phyloP scores from a whole-genome alignment of 2,113 vertebrate genomes.

The Spilogale gracilis region DNA sequence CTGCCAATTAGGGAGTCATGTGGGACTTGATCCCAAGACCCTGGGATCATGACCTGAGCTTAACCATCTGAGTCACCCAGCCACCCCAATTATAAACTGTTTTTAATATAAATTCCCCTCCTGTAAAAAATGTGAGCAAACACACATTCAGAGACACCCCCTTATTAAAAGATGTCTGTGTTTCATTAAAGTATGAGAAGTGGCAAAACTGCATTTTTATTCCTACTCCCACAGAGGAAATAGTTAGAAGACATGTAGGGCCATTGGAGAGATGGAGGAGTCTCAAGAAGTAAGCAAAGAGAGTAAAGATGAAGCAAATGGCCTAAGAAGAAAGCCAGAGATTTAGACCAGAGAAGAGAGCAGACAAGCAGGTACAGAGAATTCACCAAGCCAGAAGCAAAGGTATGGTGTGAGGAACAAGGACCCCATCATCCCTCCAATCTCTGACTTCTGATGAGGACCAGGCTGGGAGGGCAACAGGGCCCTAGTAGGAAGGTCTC shows the following conservation, averaged over 20 bases:
- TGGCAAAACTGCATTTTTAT: background rate
- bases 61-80: background rate
- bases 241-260: background rate
- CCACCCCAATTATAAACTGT: background rate
- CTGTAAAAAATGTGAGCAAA: background rate
- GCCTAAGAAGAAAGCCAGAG: background rate
- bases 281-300: background rate
- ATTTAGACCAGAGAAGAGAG: background rate
- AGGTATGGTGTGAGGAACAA: background rate
- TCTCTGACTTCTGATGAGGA: background rate
- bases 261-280: background rate
- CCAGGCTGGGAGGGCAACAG: background rate
- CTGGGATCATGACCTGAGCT: background rate
- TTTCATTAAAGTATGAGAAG: background rate
- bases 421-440: background rate
- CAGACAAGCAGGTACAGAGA: background rate
- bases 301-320: background rate
- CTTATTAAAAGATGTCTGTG: background rate
- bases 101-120: slow-evolving; percentile 29
- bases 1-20: background rate
- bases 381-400: background rate
- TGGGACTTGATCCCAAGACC: background rate
- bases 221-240: slow-evolving; percentile 31
- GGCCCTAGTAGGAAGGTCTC: background rate
- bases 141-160: background rate